Base-by-base conservation (phyloP, 2,113 vertebrate species). In the Neolamprologus sp. region DNA sequence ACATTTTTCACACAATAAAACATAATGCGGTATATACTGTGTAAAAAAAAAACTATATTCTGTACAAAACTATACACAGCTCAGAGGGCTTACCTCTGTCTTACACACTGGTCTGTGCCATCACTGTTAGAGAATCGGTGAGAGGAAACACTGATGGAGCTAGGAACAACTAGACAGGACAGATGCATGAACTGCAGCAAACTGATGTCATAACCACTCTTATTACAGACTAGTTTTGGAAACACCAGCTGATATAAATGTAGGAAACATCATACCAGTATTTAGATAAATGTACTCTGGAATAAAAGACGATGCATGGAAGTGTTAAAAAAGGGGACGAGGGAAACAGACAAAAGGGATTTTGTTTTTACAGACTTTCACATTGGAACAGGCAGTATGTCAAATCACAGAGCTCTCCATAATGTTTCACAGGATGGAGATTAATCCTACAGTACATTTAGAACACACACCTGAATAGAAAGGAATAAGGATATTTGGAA, bases 61-160 rank as follows among this genome's bases (percentile, higher is more conserved):
- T 94, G 88, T 96, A 94, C 94, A 95, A 93, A 92, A 91, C 88
- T 92, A 87, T 91, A 91, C 91, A 90, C 85, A 90, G 90, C 54
- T 78, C 86, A 84, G 82, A 89, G 82, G 58, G 82, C 55, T 45
- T 6, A 54, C 75, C 73, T 49, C 80, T 57, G 84, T 49, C 19
- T 89, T 19, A 84, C 71, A 91, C 91, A 86, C 84, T n/a, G 54
- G 71, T 90, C 85, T 85, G 81, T 88, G 91, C 73, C 75, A 21
- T 60, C 81, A 80, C 51, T 63, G 90, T 83, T 47, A 60, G 79
- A 63, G 80, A 60, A 47, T 82, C 19, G 28, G 35, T 57, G 53
- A 80, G 85, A 68, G 17, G 35, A 80, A 68, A 53, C 5, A 21
- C 65, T 49, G 47, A 14, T 40, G 17, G 73, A 83, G 35, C 23